Base-by-base conservation (phyloP, 2,113 vertebrate genomes). In the Ranitomeya variabilis region DNA sequence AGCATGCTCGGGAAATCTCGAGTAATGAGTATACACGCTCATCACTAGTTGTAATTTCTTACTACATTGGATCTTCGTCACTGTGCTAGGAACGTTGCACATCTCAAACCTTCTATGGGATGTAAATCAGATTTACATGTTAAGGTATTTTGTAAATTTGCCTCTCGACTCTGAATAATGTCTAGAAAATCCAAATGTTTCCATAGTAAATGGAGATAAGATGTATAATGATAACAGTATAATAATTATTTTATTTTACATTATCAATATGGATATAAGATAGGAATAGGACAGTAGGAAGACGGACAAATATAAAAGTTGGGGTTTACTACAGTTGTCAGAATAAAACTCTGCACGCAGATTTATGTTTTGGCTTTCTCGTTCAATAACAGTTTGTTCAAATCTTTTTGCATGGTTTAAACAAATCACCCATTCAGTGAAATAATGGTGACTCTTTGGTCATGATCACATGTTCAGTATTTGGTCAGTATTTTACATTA, bases 1-100 rank as follows among this genome's bases (percentile, higher is more conserved):
- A n/a, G n/a, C n/a, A n/a, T n/a, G n/a, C n/a, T n/a, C n/a, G n/a
- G n/a, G n/a, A n/a, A n/a, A n/a, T n/a, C n/a, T n/a, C n/a, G n/a
- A n/a, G n/a, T n/a, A n/a, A n/a, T n/a, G n/a, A n/a, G n/a, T n/a
- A n/a, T n/a, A n/a, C n/a, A n/a, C n/a, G n/a, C n/a, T n/a, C n/a
- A n/a, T n/a, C n/a, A n/a, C n/a, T n/a, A n/a, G 26, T 84, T 84
- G 62, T 84, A 54, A 84, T 19, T 84, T 55, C 69, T 84, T 55
- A 55, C 26, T 26, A 15, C 82, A 26, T 55, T 26, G 66, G n/a
- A 55, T 12, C 45, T 54, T 51, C 19, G 21, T 84, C 82, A 51
- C 82, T 18, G 21, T 19, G 21, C 64, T 83, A 21, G 1, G 14
- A 67, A n/a, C 62, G 11, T 69, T 84, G 54, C 51, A 69, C 82